A percentile compares a stretch with the other conserved stretches of the same genome.
Evolutionary conservation across 2,113 vertebrate genomes (phyloP).

Genomic region (Acanthochromis polyacanthus): DNA sequence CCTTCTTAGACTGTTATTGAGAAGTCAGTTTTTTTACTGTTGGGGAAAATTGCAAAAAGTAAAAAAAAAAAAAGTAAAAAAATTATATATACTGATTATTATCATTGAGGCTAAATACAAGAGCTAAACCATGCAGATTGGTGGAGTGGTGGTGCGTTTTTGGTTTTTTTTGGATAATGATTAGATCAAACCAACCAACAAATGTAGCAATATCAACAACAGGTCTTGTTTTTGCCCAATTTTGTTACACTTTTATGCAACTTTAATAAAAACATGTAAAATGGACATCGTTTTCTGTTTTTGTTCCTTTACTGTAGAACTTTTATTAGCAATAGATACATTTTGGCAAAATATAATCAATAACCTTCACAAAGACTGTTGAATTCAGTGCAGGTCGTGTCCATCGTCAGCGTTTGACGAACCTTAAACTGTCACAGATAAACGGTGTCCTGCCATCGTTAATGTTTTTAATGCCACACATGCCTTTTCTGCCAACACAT

Average conservation of each 20-base stretch:
- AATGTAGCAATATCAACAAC: conserved; percentile 87
- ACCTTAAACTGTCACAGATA: not conserved
- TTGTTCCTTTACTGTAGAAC: not conserved
- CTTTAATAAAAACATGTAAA: conserved; percentile 88
- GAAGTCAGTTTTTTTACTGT: conserved; percentile 77
- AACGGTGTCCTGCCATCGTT: not conserved
- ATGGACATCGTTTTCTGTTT: conserved; percentile 36
- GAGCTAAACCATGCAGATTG: conserved; percentile 66
- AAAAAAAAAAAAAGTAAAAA: conserved; percentile 28
- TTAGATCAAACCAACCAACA: conserved; percentile 74
- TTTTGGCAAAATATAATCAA: no score
- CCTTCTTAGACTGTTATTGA: conserved; percentile 81
- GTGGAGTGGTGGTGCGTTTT: conserved; percentile 50
- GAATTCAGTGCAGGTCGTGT: no score
- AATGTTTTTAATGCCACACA: not conserved
- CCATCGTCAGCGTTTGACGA: not conserved
- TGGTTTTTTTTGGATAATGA: conserved; percentile 73
- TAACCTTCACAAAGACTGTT: no score
- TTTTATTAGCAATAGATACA: not conserved
- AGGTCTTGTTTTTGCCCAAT: conserved; percentile 83
- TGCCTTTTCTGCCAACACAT: not conserved
- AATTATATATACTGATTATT: conserved; percentile 55
- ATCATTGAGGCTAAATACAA: conserved; percentile 68
- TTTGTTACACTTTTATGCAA: conserved; percentile 90
- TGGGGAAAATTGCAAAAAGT: conserved; percentile 71